A percentile compares a stretch with the other conserved stretches of the same genome.
Conservation (phyloP, 2,113 vertebrate genomes). For the Aspidoscelis tigris region DNA sequence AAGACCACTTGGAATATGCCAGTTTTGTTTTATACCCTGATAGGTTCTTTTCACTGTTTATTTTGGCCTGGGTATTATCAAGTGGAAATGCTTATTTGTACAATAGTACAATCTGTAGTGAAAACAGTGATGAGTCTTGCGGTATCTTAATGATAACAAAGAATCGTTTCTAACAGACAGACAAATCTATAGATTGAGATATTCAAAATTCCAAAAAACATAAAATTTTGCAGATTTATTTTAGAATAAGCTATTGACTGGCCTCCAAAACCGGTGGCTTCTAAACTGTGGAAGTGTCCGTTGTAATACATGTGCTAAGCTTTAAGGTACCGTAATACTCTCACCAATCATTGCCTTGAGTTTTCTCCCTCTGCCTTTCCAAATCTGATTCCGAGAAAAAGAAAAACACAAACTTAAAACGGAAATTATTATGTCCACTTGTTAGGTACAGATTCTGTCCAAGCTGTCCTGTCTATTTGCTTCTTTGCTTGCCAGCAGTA, state of each 20-base stretch:
- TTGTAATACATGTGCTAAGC: no score
- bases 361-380: accelerated
- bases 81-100: no score
- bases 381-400: neutral
- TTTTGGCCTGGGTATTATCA: neutral
- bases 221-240: no score
- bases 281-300: no score
- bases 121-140: neutral
- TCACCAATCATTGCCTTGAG: neutral
- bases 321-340: no score
- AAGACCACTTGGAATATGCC: neutral
- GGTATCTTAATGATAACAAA: neutral
- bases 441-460: slow-evolving; percentile 84
- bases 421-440: slow-evolving; percentile 25
- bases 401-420: neutral
- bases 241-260: accelerated
- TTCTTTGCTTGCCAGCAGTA: slow-evolving; percentile 77
- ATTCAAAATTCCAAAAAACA: no score
- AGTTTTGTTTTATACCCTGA: neutral
- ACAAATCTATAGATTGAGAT: no score
- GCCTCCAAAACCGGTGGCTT: neutral
- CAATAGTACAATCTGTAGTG: no score
- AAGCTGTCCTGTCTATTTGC: slow-evolving; percentile 82
- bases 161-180: neutral
- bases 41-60: neutral